Evolutionary conservation across 1,140 invertebrate species (phyloP).

Genomic region (Agrypnia vestita): DNA sequence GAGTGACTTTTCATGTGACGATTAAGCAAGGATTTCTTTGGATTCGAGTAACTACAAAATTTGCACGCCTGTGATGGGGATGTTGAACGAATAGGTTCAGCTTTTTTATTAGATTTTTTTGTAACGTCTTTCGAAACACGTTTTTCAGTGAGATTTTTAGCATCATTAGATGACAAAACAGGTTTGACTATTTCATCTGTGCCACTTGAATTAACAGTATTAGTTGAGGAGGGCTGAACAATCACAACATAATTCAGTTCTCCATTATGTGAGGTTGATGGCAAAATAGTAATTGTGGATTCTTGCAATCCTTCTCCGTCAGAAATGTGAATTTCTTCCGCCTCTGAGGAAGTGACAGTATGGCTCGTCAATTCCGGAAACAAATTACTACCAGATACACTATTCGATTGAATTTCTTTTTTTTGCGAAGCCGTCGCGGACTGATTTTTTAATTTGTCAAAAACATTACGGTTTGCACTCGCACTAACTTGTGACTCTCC

Average conservation of each 20-base stretch:
- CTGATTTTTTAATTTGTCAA: neutral
- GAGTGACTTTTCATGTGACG: slow-evolving; percentile 97
- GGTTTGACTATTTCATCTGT: neutral
- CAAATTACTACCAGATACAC: too few relatives aligned
- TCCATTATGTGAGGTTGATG: neutral
- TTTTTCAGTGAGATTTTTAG: too few relatives aligned
- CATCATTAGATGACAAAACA: neutral
- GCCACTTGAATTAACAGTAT: neutral
- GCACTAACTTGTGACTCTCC: neutral
- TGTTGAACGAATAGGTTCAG: neutral
- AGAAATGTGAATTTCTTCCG: neutral
- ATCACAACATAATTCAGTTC: slow-evolving; percentile 11
- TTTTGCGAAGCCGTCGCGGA: neutral
- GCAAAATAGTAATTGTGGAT: neutral
- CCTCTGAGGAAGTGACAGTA: too few relatives aligned
- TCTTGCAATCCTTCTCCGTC: neutral
- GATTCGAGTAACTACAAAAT: slow-evolving; percentile 9
- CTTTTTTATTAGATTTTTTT: neutral
- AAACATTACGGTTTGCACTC: neutral
- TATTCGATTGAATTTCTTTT: neutral
- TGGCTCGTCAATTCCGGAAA: too few relatives aligned
- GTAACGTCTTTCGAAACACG: neutral
- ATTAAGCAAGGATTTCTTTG: slow-evolving; percentile 84
- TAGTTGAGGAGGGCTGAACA: neutral
- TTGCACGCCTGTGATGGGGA: slow-evolving; percentile 4